Evolutionary conservation across 2,113 vertebrate genomes (phyloP), one percentile per base, ranked within the genome.

Genomic region (Tyrannus savana): DNA sequence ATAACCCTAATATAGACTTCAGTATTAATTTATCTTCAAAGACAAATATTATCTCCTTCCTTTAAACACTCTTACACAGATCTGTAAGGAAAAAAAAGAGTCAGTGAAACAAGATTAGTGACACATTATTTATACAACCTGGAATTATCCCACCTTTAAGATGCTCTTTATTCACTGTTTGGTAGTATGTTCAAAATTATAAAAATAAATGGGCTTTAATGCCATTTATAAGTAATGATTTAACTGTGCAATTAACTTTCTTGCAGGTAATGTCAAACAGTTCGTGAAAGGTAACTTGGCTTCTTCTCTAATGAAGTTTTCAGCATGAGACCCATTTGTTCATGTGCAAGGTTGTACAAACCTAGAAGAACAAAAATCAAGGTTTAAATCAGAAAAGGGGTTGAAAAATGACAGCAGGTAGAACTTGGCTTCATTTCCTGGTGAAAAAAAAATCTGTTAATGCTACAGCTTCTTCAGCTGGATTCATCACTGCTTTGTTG

Each of bases 391-490:
- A 25, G 24, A 60, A 60, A 37, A 60, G 10, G 10, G 3, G 35
- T 37, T 37, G 35, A 37, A 37, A 60, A 60, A 25, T 37, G 35
- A 60, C 15, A 37, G 35, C 15, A 24, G 58, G 35, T 25, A 24
- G 58, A 37, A 37, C 58, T 15, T 37, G n/a, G 23, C 16, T 37
- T 60, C 35, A 37, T 37, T 60, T 27, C 15, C 35, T 60, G 24
- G 23, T 37, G 18, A 60, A 60, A 60, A 24, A 49, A 49, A 46
- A 25, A 59, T 37, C 35, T 37, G 35, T 18, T 60, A 62, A 97
- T 37, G 97, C 90, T 28, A 94, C 22, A 31, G 97, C 97, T 5
- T 31, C 68, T 14, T 98, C 97, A 90, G 98, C 98, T 5, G 97
- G 87, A 35, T 37, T 37, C 59, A 39, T 5, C 44, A 97, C 6